phyloP scores from a whole-genome alignment of 2,113 vertebrate genomes.

The Gorsachius goisagi region DNA sequence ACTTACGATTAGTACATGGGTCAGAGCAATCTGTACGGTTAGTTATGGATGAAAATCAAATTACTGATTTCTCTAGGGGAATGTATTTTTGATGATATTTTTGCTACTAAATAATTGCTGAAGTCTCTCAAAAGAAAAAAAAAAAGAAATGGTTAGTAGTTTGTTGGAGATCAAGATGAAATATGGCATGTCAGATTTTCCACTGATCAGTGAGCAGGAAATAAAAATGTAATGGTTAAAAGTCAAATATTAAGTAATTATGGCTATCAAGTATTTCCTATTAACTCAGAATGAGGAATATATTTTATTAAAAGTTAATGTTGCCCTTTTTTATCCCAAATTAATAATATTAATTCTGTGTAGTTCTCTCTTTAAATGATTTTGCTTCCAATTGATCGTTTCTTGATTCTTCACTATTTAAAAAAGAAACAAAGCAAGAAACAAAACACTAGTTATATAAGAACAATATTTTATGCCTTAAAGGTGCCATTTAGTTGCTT shows the following conservation, averaged over 20 bases:
- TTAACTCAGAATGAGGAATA: not conserved
- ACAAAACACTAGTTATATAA: not conserved
- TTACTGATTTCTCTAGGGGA: constrained; percentile 13
- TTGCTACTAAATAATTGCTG: not conserved
- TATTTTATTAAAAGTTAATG: not conserved
- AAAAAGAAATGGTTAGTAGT: not conserved
- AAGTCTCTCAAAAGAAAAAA: not conserved
- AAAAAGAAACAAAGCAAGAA: not conserved
- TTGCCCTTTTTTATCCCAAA: not conserved
- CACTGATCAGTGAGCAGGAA: not conserved
- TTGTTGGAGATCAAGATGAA: not conserved
- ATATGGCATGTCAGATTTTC: not conserved
- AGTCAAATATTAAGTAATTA: not conserved
- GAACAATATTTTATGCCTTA: not conserved
- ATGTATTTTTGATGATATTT: not conserved
- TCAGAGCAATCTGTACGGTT: not conserved
- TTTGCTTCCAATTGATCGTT: not conserved
- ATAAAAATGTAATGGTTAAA: not conserved
- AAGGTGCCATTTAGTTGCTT: not conserved
- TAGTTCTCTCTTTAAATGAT: not conserved
- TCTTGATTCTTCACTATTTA: not conserved
- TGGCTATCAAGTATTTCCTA: not conserved
- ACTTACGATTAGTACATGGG: not conserved
- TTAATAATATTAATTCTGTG: not conserved
- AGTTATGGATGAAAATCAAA: constrained; percentile 45